phyloP scores from a whole-genome alignment of 2,888 invertebrate genomes.

The Rhaphigaster nebulosa region DNA sequence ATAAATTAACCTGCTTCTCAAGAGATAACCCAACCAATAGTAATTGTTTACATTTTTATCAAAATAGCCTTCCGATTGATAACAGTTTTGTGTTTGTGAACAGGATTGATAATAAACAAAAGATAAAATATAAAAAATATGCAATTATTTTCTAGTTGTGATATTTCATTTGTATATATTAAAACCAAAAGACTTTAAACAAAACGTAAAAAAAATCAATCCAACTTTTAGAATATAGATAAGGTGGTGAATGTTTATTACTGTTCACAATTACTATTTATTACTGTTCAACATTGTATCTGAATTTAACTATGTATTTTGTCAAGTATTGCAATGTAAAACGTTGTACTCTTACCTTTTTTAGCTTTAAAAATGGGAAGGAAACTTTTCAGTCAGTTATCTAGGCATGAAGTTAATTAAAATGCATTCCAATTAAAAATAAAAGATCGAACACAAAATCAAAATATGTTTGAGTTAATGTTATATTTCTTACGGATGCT shows the following conservation, averaged over 20 bases:
- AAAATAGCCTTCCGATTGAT: background rate
- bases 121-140: background rate
- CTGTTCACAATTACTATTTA: too few species aligned
- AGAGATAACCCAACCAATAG: background rate
- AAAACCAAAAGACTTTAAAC: too few species aligned
- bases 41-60: conserved; percentile 7
- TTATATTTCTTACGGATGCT: too few species aligned
- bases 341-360: background rate
- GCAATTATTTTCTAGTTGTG: too few species aligned
- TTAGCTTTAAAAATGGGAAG: background rate
- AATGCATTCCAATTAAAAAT: background rate
- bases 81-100: background rate
- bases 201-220: too few species aligned
- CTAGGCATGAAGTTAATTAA: too few species aligned
- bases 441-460: too few species aligned
- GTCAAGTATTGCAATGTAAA: background rate
- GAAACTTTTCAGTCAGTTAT: background rate
- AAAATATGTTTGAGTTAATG: too few species aligned
- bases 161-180: too few species aligned
- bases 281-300: background rate
- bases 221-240: background rate
- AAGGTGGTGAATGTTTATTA: too few species aligned
- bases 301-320: background rate
- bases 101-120: background rate
- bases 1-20: background rate